A percentile compares a stretch with the other conserved stretches of the same genome.
Conservation (phyloP, 2,888 invertebrate genomes). For the Bellardia pandia region DNA sequence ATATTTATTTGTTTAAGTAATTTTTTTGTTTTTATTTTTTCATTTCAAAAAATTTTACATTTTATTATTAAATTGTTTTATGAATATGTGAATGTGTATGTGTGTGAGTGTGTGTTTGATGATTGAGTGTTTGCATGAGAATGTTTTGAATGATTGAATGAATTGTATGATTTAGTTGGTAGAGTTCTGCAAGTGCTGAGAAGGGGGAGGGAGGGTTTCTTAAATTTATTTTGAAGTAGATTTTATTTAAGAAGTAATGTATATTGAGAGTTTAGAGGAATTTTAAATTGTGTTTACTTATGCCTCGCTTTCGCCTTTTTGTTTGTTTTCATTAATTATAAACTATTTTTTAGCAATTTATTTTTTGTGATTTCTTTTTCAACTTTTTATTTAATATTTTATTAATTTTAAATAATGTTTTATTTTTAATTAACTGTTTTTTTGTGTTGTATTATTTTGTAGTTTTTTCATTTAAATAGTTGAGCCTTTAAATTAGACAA, state of each 20-base stretch:
- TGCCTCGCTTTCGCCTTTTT: constrained; percentile 65
- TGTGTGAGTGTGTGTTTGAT: constrained; percentile 19
- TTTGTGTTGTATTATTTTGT: constrained; percentile 68
- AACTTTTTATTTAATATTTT: constrained; percentile 61
- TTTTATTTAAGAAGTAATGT: constrained; percentile 9
- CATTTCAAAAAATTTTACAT: constrained; percentile 53
- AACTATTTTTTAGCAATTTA: constrained; percentile 62
- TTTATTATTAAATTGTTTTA: constrained; percentile 30
- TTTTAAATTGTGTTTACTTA: constrained; percentile 45
- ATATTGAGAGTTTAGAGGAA: constrained; percentile 8
- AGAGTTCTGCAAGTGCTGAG: constrained; percentile 39
- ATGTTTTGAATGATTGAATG: constrained; percentile 31
- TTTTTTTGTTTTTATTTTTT: constrained; percentile 25
- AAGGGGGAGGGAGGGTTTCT: neutral
- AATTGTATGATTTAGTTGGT: constrained; percentile 23
- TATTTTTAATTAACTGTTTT: constrained; percentile 62
- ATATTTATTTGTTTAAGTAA: constrained; percentile 53
- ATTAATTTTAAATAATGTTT: constrained; percentile 58
- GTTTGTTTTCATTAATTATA: constrained; percentile 59
- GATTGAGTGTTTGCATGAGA: constrained; percentile 26
- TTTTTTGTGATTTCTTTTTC: constrained; percentile 43
- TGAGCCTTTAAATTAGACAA: constrained; percentile 38
- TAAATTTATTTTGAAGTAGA: constrained; percentile 10
- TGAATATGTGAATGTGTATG: constrained; percentile 5
- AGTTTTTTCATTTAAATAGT: constrained; percentile 50